Evolutionary conservation across 2,113 vertebrate genomes (phyloP).

Genomic region (Piaya cayana): DNA sequence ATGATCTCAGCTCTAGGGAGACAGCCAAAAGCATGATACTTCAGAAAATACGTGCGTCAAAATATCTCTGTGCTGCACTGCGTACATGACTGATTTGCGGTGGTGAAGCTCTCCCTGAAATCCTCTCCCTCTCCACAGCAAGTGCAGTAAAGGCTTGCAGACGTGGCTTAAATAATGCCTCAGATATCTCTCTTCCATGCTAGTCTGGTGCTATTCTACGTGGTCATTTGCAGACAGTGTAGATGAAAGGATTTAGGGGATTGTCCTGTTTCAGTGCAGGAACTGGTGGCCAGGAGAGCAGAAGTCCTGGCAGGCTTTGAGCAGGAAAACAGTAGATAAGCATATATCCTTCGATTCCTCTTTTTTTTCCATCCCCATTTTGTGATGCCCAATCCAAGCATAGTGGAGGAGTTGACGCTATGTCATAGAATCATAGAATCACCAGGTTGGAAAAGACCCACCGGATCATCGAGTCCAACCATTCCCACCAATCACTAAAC

Average conservation of each 20-base stretch:
- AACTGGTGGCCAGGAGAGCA: neutral
- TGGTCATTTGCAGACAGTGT: neutral
- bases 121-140: neutral
- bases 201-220: neutral
- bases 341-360: neutral
- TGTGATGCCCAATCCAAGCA: neutral
- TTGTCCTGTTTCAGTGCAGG: neutral
- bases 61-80: neutral
- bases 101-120: neutral
- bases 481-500: too few species aligned
- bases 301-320: neutral
- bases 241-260: neutral
- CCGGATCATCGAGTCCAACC: too few species aligned
- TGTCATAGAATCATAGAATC: too few species aligned
- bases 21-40: neutral
- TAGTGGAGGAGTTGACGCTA: neutral
- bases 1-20: neutral
- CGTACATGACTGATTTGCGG: neutral
- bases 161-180: neutral
- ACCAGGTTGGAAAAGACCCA: too few species aligned
- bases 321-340: neutral
- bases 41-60: rapidly evolving
- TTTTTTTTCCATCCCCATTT: neutral
- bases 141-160: neutral
- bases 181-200: neutral